phyloP scores from a whole-genome alignment of 2,888 invertebrate species.

The Drosophila emarginata region DNA sequence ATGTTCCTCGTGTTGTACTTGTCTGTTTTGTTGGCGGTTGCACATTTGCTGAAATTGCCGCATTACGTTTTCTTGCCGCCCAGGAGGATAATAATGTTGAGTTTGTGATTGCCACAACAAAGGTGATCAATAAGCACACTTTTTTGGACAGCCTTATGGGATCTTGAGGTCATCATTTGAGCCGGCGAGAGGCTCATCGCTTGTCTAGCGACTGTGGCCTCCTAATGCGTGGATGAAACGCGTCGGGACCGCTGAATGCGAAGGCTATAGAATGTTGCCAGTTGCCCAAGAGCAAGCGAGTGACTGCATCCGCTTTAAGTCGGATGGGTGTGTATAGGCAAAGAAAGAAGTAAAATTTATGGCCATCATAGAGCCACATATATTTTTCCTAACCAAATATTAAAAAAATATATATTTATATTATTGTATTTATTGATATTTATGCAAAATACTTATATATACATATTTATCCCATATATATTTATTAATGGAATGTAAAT shows the following conservation, averaged over 20 bases:
- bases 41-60: conserved; percentile 96
- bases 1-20: conserved; percentile 86
- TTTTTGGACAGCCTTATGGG: conserved; percentile 90
- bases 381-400: background rate
- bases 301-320: background rate
- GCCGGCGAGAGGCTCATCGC: conserved; percentile 58
- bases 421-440: background rate
- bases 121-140: conserved; percentile 93
- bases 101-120: conserved; percentile 95
- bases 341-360: conserved; percentile 1
- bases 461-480: background rate
- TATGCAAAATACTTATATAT: background rate
- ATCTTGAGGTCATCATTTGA: conserved; percentile 55
- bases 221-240: conserved; percentile 51
- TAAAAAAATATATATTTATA: background rate
- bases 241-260: conserved; percentile 45
- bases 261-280: background rate
- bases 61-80: conserved; percentile 88
- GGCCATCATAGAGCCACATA: background rate
- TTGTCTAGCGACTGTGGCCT: conserved; percentile 50
- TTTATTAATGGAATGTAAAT: background rate
- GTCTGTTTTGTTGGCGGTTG: conserved; percentile 99
- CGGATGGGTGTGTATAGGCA: conserved; percentile 1
- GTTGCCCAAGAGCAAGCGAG: background rate
- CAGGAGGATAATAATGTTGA: conserved; percentile 93